Base-by-base conservation (phyloP, 2,797 vertebrate species). In the Anableps anableps region DNA sequence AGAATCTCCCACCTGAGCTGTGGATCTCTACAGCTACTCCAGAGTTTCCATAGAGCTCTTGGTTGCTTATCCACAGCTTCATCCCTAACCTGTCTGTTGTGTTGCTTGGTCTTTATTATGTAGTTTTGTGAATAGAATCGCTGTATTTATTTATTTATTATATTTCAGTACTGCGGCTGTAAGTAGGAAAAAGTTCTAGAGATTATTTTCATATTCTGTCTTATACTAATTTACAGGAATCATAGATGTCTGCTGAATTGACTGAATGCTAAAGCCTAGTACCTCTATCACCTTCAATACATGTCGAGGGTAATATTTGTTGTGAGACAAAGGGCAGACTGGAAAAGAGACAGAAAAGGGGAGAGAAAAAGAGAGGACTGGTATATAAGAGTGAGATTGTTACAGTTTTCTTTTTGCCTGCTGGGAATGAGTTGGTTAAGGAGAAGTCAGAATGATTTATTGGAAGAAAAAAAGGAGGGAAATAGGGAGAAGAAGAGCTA, bases 371-470 rank as follows among this genome's bases (percentile, higher is more conserved):
- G 78, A 77, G 85, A 91, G 89, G 84, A 89, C 86, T 78, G 84
- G 85, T 68, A 86, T 89, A 79, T 83, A 88, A 85, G 84, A 93
- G 90, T 92, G 84, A 92, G 91, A 95, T 91, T 93, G 94, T 95
- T 95, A 95, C 92, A 93, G 94, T 95, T 96, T 95, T 94, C 94
- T 93, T 86, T 89, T 85, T 79, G 93, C 94, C 96, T 96, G 95
- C 93, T 95, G 95, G 95, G 96, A 96, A 95, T 95, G 95, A 95
- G 95, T 95, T 96, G 95, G 94, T 96, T 96, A 96, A 96, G 95
- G 92, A 91, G 94, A 94, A 96, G 95, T 95, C 95, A 96, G 90
- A 92, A 96, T 96, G 96, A 96, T 96, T 96, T 96, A 96, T 96
- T 95, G 94, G 94, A 89, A 90, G 94, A 95, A 94, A 93, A 78